These are phyloP conservation scores for Strigamia transsilvanica DNA, from an alignment of 2,888 invertebrate species.

Conservation along the genomic window DNA sequence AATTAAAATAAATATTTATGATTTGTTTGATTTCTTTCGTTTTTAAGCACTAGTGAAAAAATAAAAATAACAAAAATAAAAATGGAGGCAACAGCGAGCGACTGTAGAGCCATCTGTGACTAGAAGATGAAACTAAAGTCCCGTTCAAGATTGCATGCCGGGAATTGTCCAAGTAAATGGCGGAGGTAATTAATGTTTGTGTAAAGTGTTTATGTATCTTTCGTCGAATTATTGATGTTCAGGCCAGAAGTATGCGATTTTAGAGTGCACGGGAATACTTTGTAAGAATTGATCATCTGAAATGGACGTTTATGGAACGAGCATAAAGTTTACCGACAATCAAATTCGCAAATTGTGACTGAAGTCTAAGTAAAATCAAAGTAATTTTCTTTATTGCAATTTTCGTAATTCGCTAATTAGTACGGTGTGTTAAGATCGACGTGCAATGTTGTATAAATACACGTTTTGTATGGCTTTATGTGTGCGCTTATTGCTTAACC, in stretches of 20 bases:
- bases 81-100: neutral
- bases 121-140: neutral
- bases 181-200: constrained; percentile 40
- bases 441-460: no score
- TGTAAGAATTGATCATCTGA: neutral
- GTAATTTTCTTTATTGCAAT: constrained; percentile 5
- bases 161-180: constrained; percentile 42
- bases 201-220: constrained; percentile 33
- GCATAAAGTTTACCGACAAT: no score
- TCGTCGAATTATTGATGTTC: constrained; percentile 7
- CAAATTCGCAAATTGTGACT: constrained; percentile 28
- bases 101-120: neutral
- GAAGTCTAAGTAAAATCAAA: constrained; percentile 23
- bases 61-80: no score
- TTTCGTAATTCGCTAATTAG: neutral
- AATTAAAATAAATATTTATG: neutral
- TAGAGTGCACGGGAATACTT: neutral
- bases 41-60: no score
- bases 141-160: constrained; percentile 16
- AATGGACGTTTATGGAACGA: neutral
- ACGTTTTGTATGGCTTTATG: no score
- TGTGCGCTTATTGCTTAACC: no score
- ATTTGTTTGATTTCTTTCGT: neutral
- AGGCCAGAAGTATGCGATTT: neutral
- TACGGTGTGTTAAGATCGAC: no score